A percentile compares a stretch with the other conserved stretches of the same genome.
Conservation (phyloP, 2,113 vertebrate species). For the Ochotona curzoniae region DNA sequence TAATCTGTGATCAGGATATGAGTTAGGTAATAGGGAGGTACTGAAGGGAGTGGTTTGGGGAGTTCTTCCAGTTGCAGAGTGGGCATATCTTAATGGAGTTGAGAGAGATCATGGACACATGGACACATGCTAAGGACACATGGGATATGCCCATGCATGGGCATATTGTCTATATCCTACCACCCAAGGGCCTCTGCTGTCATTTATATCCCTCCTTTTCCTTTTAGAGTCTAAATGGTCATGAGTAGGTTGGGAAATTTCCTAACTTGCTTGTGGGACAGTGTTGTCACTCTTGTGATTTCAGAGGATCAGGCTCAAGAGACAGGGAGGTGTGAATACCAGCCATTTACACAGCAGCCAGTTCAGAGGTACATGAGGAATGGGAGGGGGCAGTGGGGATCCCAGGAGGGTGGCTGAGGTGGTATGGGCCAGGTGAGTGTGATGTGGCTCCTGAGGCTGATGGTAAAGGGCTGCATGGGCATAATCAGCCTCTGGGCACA, state of each 20-base stretch:
- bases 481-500: not conserved
- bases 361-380: not conserved
- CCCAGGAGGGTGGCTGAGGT: not conserved
- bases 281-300: not conserved
- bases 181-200: too few relatives aligned
- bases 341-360: too few relatives aligned
- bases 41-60: not conserved
- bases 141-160: rapidly evolving
- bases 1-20: rapidly evolving
- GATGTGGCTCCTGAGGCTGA: not conserved
- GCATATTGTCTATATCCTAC: not conserved
- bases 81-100: not conserved
- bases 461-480: not conserved
- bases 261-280: not conserved
- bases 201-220: not conserved
- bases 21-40: not conserved
- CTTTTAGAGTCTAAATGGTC: not conserved
- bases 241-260: not conserved
- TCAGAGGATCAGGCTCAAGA: not conserved
- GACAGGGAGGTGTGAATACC: not conserved
- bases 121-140: too few relatives aligned
- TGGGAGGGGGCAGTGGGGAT: not conserved
- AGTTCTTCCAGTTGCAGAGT: not conserved
- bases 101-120: too few relatives aligned
- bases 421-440: not conserved